Conservation (phyloP, 2,888 invertebrate species). For the Tanytarsus gracilentus region DNA sequence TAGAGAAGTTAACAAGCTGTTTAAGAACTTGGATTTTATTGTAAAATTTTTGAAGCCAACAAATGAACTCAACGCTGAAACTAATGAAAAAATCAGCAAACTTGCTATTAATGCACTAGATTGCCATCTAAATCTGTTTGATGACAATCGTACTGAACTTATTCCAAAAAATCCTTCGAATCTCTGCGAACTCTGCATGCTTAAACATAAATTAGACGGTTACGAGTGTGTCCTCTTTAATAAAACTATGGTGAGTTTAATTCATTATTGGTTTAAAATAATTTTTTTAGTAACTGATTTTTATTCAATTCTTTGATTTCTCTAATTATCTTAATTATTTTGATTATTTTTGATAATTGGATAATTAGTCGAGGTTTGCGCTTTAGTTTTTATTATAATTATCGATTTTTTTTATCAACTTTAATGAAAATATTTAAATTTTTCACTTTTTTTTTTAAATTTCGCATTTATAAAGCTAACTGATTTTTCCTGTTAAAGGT, state of each 20-base stretch:
- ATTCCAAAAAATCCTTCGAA: neutral
- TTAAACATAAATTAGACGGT: constrained; percentile 42
- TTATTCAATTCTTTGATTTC: no score
- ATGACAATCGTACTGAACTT: neutral
- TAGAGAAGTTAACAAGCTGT: constrained; percentile 32
- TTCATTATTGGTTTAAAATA: no score
- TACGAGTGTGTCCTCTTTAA: constrained; percentile 52
- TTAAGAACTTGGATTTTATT: constrained; percentile 35
- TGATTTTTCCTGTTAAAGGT: no score
- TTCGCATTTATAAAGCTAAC: no score
- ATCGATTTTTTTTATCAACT: no score
- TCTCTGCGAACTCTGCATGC: constrained; percentile 44
- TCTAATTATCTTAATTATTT: no score
- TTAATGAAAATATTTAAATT: no score
- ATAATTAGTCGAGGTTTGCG: no score
- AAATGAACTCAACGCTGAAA: constrained; percentile 32
- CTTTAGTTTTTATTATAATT: no score
- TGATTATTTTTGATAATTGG: no score
- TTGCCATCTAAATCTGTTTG: constrained; percentile 39
- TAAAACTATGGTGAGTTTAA: constrained; percentile 39
- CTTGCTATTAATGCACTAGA: constrained; percentile 38
- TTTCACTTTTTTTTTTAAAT: no score
- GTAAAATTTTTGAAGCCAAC: constrained; percentile 34
- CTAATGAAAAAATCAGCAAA: constrained; percentile 32
- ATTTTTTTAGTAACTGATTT: no score